phyloP scores from a whole-genome alignment of 2,888 invertebrate species.

The Cryptus viduatorius region DNA sequence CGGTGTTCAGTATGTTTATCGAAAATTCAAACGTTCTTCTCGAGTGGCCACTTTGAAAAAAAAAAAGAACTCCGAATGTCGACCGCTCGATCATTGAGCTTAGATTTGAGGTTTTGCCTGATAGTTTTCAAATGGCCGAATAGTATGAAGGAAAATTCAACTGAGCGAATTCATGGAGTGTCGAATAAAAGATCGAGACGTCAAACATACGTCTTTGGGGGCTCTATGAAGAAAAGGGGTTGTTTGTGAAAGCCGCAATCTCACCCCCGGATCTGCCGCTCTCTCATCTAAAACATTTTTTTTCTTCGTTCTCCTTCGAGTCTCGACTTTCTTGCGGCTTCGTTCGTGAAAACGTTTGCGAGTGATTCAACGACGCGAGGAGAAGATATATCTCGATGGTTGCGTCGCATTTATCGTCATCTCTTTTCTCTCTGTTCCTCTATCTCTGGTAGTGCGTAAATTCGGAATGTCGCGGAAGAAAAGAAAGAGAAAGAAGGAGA shows the following conservation, averaged over 20 bases:
- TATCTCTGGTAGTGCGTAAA: slow-evolving; percentile 70
- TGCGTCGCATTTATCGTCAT: slow-evolving; percentile 67
- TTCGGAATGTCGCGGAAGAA: slow-evolving; percentile 57
- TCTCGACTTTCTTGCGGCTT: slow-evolving; percentile 46
- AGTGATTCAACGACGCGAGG: slow-evolving; percentile 56
- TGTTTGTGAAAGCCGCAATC: slow-evolving; percentile 69
- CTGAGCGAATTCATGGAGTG: slow-evolving; percentile 30
- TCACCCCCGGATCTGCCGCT: slow-evolving; percentile 56
- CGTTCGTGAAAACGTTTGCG: slow-evolving; percentile 51
- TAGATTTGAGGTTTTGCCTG: not conserved
- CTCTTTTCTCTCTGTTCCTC: slow-evolving; percentile 44
- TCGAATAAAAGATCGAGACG: slow-evolving; percentile 33
- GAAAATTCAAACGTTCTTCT: not conserved
- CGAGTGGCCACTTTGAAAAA: not conserved
- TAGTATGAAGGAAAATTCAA: not conserved
- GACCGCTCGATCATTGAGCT: not conserved
- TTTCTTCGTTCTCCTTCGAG: slow-evolving; percentile 12
- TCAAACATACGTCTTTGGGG: slow-evolving; percentile 18
- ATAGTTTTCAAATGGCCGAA: slow-evolving; percentile 39
- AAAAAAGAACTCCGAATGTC: not conserved
- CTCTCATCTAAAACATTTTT: slow-evolving; percentile 48
- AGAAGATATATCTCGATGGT: slow-evolving; percentile 62
- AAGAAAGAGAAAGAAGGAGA: slow-evolving; percentile 49
- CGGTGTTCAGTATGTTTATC: not conserved
- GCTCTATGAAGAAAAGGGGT: slow-evolving; percentile 55